phyloP scores from a whole-genome alignment of 2,113 vertebrate genomes.

The Peromyscus polionotus region DNA sequence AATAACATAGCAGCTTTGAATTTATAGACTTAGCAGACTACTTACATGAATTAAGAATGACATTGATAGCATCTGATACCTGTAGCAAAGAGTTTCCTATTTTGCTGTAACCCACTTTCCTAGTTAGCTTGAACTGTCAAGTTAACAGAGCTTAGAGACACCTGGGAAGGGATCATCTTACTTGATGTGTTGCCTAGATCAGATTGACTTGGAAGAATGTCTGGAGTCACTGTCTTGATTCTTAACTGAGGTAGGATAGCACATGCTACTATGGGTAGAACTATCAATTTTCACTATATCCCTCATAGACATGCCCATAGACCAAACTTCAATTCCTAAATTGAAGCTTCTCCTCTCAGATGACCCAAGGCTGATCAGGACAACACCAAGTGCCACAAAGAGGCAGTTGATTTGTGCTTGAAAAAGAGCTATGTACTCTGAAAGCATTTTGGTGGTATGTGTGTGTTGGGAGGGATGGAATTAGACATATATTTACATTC shows the following conservation, averaged over 20 bases:
- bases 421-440: neutral
- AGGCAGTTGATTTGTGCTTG: neutral
- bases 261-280: fast-evolving
- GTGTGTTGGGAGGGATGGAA: neutral
- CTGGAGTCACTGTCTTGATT: neutral
- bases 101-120: no score
- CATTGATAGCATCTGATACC: neutral
- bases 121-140: neutral
- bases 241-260: no score
- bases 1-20: neutral
- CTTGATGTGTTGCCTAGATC: no score
- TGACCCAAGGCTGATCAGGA: neutral
- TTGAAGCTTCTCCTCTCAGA: neutral
- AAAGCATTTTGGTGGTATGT: neutral
- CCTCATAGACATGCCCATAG: no score
- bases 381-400: neutral
- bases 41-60: neutral
- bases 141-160: neutral
- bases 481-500: neutral
- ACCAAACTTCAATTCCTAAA: neutral
- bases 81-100: neutral
- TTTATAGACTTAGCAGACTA: neutral
- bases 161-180: neutral
- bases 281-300: neutral
- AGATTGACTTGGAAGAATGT: neutral